Base-by-base conservation (phyloP, 2,797 vertebrate species). In the Syncerus caffer region DNA sequence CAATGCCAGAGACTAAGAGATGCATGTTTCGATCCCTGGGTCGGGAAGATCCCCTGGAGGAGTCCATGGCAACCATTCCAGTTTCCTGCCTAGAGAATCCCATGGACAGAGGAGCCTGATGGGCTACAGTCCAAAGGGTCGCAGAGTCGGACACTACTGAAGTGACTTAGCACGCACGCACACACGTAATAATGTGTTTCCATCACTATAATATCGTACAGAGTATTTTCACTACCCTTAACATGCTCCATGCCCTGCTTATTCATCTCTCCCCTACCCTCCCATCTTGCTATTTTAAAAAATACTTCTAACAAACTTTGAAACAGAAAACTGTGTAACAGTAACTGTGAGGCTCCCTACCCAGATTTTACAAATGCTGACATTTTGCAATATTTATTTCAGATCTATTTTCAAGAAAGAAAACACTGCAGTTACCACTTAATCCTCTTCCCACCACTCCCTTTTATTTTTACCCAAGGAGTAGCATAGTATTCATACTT, bases 351-450 rank as follows among this genome's bases (percentile, higher is more conserved):
- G 80, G 55, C 92, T 85, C 42, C 11, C 94, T 19, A 47, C 76
- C 50, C 60, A 64, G 89, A 78, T 82, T 84, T 92, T 76, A 89
- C 47, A 80, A 47, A 89, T 27, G 76, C 64, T 78, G 85, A 76
- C 89, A 19, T 84, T 95, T 83, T 79, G 34, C 27, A 64, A 31
- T 51, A 47, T 85, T 96, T 91, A 45, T 90, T 92, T 97, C 95
- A 58, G 95, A 78, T 95, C 96, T 97, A 93, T 97, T 97, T 98
- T 98, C 86, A 90, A 90, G 92, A 85, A 92, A 80, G 95, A 95
- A 97, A 97, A 88, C 57, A 62, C 15, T 29, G 86, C 45, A 34
- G 42, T 85, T 31, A 38, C 64, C 3, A 34, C 87, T 51, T 93
- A 82, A 93, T 96, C 92, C 89, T 53, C 62, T 90, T 27, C 67